Percentiles rank a stretch among this genome's conserved stretches.
Conservation (phyloP, 2,113 vertebrate species). For the Microcebus ravelobensis region DNA sequence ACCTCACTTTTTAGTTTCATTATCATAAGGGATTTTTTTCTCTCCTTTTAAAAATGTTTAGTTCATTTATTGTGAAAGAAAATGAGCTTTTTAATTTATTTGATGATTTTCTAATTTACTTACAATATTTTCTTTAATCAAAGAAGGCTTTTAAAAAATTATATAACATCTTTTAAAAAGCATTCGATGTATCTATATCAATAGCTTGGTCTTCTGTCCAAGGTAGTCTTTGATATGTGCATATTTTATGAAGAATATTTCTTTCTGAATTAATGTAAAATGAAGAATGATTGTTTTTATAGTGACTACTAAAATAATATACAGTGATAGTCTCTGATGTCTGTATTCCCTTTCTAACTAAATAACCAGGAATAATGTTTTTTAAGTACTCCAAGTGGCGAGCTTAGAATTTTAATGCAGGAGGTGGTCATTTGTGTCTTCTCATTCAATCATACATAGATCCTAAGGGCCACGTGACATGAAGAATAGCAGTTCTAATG, state of each 20-base stretch:
- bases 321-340: neutral
- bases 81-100: constrained; percentile 31
- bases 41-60: neutral
- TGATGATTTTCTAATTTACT: constrained; percentile 56
- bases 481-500: neutral
- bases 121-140: constrained; percentile 53
- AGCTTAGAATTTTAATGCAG: neutral
- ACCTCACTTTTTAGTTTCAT: constrained; percentile 17
- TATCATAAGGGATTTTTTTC: neutral
- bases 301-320: constrained; percentile 12
- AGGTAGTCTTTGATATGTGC: neutral
- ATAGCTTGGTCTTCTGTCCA: neutral
- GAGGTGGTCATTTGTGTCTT: constrained; percentile 20
- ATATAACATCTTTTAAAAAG: constrained; percentile 17
- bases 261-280: neutral
- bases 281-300: neutral
- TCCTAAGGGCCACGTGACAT: neutral
- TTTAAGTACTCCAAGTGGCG: neutral
- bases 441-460: neutral
- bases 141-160: constrained; percentile 27
- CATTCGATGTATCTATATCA: neutral
- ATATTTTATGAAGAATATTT: constrained; percentile 16
- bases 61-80: constrained; percentile 13
- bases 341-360: constrained; percentile 18
- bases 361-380: constrained; percentile 27